These are phyloP conservation scores for Merodon equestris DNA, from an alignment of 2,888 invertebrate genomes.

Conservation along the genomic window DNA sequence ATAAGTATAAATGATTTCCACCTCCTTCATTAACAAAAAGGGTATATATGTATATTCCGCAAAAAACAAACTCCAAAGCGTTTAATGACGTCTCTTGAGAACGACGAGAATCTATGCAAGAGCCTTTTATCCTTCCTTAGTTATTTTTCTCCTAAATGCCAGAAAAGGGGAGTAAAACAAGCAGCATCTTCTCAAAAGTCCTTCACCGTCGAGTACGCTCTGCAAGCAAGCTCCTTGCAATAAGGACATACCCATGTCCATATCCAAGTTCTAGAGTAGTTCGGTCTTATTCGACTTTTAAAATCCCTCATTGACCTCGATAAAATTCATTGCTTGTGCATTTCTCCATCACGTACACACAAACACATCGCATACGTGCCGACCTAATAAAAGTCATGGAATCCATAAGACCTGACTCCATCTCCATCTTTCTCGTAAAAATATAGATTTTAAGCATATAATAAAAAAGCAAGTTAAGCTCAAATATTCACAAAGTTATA, in stretches of 20 bases:
- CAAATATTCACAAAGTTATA: constrained; percentile 53
- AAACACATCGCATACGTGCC: constrained; percentile 39
- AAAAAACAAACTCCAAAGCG: too few species aligned
- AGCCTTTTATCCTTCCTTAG: too few species aligned
- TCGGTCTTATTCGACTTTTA: constrained; percentile 12
- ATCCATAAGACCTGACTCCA: constrained; percentile 37
- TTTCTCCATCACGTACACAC: constrained; percentile 41
- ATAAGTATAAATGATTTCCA: too few species aligned
- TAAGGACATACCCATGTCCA: not conserved
- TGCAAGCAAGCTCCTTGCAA: not conserved
- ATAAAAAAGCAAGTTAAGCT: constrained; percentile 7
- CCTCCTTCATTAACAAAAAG: too few species aligned
- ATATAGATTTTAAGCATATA: constrained; percentile 18
- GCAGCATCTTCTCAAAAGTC: too few species aligned
- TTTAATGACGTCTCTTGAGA: too few species aligned
- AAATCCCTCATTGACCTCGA: constrained; percentile 20
- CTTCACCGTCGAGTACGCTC: not conserved
- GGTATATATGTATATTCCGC: too few species aligned
- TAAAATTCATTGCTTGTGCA: constrained; percentile 51
- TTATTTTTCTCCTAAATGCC: too few species aligned
- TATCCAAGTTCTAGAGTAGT: constrained; percentile 8
- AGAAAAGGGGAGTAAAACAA: too few species aligned
- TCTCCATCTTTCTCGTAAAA: constrained; percentile 5
- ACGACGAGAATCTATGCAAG: too few species aligned
- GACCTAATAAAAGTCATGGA: constrained; percentile 28